These are phyloP conservation scores for Hybognathus amarus DNA, from an alignment of 2,797 vertebrate genomes.

Conservation along the genomic window DNA sequence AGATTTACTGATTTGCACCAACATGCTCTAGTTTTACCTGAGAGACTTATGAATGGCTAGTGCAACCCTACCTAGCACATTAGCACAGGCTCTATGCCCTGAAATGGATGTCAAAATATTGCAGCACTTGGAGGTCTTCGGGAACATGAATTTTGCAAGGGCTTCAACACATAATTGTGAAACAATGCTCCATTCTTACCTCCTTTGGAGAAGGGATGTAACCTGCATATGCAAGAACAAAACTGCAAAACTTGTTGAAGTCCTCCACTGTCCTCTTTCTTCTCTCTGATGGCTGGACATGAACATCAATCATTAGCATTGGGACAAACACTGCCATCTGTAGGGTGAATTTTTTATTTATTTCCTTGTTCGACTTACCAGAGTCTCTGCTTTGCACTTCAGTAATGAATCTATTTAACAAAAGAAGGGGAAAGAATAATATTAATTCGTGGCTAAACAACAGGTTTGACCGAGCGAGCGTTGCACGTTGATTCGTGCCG, in stretches of 20 bases:
- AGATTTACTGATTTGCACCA: neutral
- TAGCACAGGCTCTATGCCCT: neutral
- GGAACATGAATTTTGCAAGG: neutral
- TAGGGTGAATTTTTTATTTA: neutral
- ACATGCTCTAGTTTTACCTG: neutral
- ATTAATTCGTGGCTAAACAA: neutral
- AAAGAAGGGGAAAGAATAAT: neutral
- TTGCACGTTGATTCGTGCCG: neutral
- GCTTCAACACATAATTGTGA: neutral
- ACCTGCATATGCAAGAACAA: conserved; percentile 90
- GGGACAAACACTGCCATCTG: conserved; percentile 19
- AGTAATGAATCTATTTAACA: conserved; percentile 79
- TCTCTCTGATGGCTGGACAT: conserved; percentile 85
- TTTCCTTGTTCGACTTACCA: conserved; percentile 73
- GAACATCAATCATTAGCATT: conserved; percentile 29
- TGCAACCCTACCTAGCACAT: neutral
- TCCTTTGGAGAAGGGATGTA: conserved; percentile 91
- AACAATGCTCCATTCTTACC: conserved; percentile 69
- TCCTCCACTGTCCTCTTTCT: conserved; percentile 91
- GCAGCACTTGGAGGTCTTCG: neutral
- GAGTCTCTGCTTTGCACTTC: conserved; percentile 82
- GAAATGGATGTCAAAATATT: neutral
- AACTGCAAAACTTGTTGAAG: conserved; percentile 95
- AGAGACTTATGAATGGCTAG: neutral
- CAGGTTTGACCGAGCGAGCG: neutral